Conservation (phyloP, 2,888 invertebrate genomes). For the Dryomyza anilis region DNA sequence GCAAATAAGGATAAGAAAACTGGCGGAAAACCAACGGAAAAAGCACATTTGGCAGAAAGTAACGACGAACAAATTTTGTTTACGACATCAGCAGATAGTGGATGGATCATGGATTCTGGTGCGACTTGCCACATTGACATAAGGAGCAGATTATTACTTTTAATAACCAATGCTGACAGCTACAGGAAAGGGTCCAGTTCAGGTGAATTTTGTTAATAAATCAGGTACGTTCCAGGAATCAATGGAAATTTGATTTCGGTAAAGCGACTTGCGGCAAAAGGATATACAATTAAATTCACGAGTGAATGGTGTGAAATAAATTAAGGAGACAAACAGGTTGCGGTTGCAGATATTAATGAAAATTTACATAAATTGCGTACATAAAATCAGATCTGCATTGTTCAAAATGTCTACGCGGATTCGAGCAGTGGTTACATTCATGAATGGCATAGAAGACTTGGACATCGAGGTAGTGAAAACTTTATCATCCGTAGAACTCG, state of each 20-base stretch:
- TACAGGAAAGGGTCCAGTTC: background rate
- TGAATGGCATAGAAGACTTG: no score
- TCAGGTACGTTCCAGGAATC: background rate
- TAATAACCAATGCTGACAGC: background rate
- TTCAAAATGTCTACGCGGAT: no score
- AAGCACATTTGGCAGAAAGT: no score
- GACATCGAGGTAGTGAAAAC: no score
- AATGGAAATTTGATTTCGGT: background rate
- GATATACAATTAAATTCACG: no score
- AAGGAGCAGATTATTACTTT: background rate
- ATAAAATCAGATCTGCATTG: background rate
- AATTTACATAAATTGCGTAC: background rate
- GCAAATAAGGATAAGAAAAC: no score
- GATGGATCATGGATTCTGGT: no score
- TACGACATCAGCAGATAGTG: no score
- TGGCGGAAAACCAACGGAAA: no score
- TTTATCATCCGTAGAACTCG: no score
- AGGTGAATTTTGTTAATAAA: background rate
- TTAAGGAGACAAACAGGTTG: background rate
- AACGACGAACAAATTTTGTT: no score
- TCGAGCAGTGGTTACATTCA: no score
- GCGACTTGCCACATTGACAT: background rate
- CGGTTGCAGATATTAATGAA: background rate
- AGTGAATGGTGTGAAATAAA: background rate
- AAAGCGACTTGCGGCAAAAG: background rate